Conservation (phyloP, 2,888 invertebrate species). For the Liodrosophila aerea region DNA sequence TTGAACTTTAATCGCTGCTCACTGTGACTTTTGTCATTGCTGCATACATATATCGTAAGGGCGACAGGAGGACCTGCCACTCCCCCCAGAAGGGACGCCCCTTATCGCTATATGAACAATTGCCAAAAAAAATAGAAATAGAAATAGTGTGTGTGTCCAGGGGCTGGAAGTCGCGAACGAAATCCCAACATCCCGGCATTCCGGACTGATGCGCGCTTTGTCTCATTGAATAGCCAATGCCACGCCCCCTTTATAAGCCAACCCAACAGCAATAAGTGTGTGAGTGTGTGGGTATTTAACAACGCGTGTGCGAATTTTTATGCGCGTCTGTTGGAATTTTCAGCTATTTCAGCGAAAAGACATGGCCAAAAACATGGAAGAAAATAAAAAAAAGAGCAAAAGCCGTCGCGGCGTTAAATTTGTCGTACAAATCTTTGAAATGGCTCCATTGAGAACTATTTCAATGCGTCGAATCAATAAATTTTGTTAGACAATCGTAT, state of each 20-base stretch:
- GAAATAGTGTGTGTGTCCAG: conserved; percentile 7
- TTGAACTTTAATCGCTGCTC: conserved; percentile 73
- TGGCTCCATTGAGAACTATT: conserved; percentile 80
- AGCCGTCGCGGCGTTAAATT: conserved; percentile 54
- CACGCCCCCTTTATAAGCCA: conserved; percentile 57
- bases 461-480: conserved; percentile 81
- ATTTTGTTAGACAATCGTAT: conserved; percentile 65
- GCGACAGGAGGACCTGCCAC: conserved; percentile 49
- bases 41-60: conserved; percentile 63
- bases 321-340: conserved; percentile 53
- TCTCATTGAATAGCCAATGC: conserved; percentile 70
- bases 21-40: conserved; percentile 72
- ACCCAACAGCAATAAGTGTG: not conserved
- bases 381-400: conserved; percentile 13
- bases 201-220: conserved; percentile 55
- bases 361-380: conserved; percentile 14
- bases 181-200: conserved; percentile 33
- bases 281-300: conserved; percentile 39
- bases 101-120: conserved; percentile 21
- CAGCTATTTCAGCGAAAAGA: conserved; percentile 65
- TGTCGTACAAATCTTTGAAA: conserved; percentile 79
- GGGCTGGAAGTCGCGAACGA: conserved; percentile 23
- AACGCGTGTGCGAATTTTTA: conserved; percentile 48
- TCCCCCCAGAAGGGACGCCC: not conserved
- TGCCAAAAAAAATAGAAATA: conserved; percentile 41